Evolutionary conservation across 2,113 vertebrate genomes (phyloP).

Genomic region (Merops nubicus): DNA sequence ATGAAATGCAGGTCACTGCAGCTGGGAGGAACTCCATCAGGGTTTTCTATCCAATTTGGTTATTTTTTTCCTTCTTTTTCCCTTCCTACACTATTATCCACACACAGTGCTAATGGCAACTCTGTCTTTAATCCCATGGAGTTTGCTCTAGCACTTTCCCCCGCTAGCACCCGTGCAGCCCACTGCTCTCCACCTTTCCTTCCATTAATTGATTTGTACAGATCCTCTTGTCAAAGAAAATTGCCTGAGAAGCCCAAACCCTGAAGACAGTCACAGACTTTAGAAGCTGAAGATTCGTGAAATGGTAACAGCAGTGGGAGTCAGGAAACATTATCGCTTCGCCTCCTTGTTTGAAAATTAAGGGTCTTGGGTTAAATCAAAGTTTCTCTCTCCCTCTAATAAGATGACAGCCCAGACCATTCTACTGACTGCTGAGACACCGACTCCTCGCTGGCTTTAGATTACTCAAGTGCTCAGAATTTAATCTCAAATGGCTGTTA

Average conservation of each 20-base stretch:
- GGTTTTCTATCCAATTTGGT: background rate
- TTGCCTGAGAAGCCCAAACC: slow-evolving; percentile 8
- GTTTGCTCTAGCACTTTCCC: background rate
- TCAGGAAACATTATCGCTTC: background rate
- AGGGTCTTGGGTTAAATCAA: slow-evolving; percentile 65
- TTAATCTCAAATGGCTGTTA: slow-evolving; percentile 67
- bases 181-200: background rate
- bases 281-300: background rate
- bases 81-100: background rate
- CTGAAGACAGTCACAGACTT: background rate
- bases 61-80: background rate
- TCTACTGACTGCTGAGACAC: slow-evolving; percentile 61
- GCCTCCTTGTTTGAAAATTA: slow-evolving; percentile 60
- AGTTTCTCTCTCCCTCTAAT: slow-evolving; percentile 70
- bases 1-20: fast-evolving
- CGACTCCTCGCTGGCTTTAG: slow-evolving; percentile 59
- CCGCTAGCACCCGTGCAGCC: background rate
- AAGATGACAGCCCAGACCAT: slow-evolving; percentile 62
- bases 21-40: background rate
- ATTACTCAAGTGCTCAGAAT: slow-evolving; percentile 63
- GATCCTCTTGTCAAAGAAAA: slow-evolving; percentile 3
- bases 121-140: background rate
- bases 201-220: slow-evolving; percentile 27
- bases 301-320: slow-evolving; percentile 5
- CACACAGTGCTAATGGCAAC: background rate